Percentiles rank a stretch among this genome's conserved stretches.
Conservation (phyloP, 2,888 invertebrate genomes). For the Megalurothrips usitatus region DNA sequence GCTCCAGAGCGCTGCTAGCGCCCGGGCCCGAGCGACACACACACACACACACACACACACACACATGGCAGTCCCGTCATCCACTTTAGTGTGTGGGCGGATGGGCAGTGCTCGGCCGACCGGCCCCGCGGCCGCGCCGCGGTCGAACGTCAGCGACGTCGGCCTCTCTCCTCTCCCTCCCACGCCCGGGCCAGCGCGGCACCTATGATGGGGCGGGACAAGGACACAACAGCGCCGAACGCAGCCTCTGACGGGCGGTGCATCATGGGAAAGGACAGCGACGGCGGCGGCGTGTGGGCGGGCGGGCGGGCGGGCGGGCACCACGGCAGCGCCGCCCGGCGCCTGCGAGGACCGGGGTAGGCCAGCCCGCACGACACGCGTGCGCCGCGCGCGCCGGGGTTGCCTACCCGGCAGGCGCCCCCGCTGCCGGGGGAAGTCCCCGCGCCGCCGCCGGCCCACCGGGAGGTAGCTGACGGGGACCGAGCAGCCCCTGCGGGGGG, state of each 20-base stretch:
- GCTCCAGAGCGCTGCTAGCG: background rate
- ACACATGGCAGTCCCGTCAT: too few species aligned
- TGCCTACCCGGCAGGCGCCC: too few species aligned
- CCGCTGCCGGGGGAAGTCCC: too few species aligned
- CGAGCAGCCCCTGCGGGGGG: too few species aligned
- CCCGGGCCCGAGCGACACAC: background rate
- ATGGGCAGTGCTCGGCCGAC: background rate
- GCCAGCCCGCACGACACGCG: background rate
- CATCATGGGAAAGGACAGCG: background rate
- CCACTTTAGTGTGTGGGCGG: too few species aligned
- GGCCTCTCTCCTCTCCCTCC: background rate
- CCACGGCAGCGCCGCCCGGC: background rate
- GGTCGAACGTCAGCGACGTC: background rate
- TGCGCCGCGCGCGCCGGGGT: too few species aligned
- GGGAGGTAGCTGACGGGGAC: too few species aligned
- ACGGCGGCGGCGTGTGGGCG: background rate
- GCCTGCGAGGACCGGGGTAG: background rate
- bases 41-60: too few species aligned
- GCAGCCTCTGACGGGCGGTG: background rate
- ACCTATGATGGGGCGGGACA: too few species aligned
- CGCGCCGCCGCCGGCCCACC: too few species aligned
- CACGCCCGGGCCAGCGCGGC: background rate
- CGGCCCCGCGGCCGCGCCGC: background rate
- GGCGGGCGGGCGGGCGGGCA: background rate
- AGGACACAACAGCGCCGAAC: background rate